Conservation (phyloP, 1,140 invertebrate genomes). For the Meloidogyne chitwoodi region DNA sequence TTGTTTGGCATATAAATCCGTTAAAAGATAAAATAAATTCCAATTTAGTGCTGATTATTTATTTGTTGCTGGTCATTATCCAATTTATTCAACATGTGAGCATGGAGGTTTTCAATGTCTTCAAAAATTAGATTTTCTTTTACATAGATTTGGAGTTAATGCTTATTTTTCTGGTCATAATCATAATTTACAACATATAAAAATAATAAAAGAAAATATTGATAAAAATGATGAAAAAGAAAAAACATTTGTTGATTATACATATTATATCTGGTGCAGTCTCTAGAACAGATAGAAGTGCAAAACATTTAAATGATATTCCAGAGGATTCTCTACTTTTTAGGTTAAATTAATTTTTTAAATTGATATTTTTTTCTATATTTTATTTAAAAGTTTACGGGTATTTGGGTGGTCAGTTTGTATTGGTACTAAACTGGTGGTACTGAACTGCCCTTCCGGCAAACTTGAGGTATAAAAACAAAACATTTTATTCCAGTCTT, state of each 20-base stretch:
- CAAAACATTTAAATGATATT: slow-evolving; percentile 31
- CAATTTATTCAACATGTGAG: slow-evolving; percentile 63
- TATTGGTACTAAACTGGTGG: too few relatives aligned
- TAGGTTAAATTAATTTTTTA: too few relatives aligned
- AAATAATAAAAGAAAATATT: slow-evolving; percentile 3
- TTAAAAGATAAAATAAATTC: too few relatives aligned
- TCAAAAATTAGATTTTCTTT: slow-evolving; percentile 61
- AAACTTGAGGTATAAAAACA: too few relatives aligned
- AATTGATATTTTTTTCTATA: too few relatives aligned
- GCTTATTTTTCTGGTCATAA: slow-evolving; percentile 65
- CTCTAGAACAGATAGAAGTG: slow-evolving; percentile 44
- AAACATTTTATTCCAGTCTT: too few relatives aligned
- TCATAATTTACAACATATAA: slow-evolving; percentile 57
- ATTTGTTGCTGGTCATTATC: slow-evolving; percentile 64
- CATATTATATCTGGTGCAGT: slow-evolving; percentile 53
- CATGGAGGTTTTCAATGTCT: slow-evolving; percentile 64
- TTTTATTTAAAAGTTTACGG: too few relatives aligned
- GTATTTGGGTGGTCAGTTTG: too few relatives aligned
- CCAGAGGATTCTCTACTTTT: slow-evolving; percentile 27
- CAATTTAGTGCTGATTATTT: slow-evolving; percentile 65
- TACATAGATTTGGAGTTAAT: slow-evolving; percentile 62
- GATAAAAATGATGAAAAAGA: too few relatives aligned
- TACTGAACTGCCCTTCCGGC: too few relatives aligned
- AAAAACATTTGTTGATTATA: slow-evolving; percentile 43
- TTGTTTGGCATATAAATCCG: too few relatives aligned